Percentiles rank a stretch among this genome's conserved stretches.
phyloP scores from a whole-genome alignment of 2,797 vertebrate species.

The Cuniculus paca region DNA sequence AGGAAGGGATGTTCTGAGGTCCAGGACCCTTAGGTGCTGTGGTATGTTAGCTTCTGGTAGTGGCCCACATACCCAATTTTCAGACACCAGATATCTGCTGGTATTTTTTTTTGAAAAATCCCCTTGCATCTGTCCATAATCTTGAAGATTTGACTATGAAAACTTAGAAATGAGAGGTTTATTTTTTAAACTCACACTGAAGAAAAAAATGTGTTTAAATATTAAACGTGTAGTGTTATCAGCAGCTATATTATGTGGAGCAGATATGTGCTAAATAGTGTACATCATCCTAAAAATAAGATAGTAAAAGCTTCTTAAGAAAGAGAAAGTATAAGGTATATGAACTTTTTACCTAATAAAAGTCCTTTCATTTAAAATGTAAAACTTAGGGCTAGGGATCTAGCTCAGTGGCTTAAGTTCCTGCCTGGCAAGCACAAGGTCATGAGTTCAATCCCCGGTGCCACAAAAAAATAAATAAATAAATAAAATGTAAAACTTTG shows the following conservation, averaged over 20 bases:
- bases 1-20: neutral
- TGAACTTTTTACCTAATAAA: neutral
- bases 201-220: neutral
- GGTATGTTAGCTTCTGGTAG: neutral
- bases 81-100: neutral
- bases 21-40: neutral
- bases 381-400: too few relatives aligned
- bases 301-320: slow-evolving; percentile 15
- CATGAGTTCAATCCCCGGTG: too few relatives aligned
- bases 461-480: too few relatives aligned
- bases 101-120: neutral
- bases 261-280: neutral
- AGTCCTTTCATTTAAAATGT: neutral
- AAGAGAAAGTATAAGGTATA: neutral
- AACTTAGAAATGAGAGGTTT: slow-evolving; percentile 22
- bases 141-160: slow-evolving; percentile 37
- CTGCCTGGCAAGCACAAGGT: too few relatives aligned
- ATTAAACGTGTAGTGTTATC: neutral
- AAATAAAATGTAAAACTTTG: neutral
- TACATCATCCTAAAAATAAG: slow-evolving; percentile 53
- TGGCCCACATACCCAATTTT: neutral
- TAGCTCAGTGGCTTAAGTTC: too few relatives aligned
- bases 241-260: neutral
- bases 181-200: slow-evolving; percentile 1
- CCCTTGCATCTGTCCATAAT: neutral